Evolutionary conservation across 2,888 invertebrate genomes (phyloP).

Genomic region (Chloromyia formosa): DNA sequence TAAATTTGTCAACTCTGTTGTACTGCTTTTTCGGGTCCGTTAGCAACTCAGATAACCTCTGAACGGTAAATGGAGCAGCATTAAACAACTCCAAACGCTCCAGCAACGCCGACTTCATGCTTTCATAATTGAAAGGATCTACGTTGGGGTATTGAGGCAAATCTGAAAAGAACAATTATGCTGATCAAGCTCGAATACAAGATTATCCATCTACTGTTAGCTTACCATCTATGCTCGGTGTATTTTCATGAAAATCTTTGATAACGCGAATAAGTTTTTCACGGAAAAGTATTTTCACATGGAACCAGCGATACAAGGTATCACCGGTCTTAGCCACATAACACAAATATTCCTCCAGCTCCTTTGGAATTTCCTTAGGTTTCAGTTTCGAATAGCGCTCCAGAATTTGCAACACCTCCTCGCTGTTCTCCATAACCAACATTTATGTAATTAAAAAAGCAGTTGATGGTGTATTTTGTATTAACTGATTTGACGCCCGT

Average conservation of each 20-base stretch:
- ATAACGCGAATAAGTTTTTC: conserved; percentile 88
- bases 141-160: conserved; percentile 90
- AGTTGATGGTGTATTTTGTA: no score
- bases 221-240: conserved; percentile 68
- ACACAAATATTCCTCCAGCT: conserved; percentile 87
- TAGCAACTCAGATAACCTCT: conserved; percentile 92
- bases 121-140: conserved; percentile 88
- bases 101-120: conserved; percentile 83
- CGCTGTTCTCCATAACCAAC: conserved; percentile 76
- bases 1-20: conserved; percentile 93
- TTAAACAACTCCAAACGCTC: conserved; percentile 84
- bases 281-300: conserved; percentile 86
- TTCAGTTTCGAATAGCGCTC: conserved; percentile 83
- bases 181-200: background rate
- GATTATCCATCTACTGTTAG: background rate
- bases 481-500: no score
- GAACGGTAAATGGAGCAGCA: conserved; percentile 95
- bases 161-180: conserved; percentile 66
- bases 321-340: conserved; percentile 95
- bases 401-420: conserved; percentile 80
- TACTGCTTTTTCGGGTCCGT: conserved; percentile 93
- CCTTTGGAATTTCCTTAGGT: conserved; percentile 84
- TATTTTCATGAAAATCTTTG: conserved; percentile 85
- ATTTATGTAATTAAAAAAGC: conserved; percentile 46
- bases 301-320: conserved; percentile 91